Evolutionary conservation across 2,888 invertebrate species (phyloP).

Genomic region (Drosophila atripex): DNA sequence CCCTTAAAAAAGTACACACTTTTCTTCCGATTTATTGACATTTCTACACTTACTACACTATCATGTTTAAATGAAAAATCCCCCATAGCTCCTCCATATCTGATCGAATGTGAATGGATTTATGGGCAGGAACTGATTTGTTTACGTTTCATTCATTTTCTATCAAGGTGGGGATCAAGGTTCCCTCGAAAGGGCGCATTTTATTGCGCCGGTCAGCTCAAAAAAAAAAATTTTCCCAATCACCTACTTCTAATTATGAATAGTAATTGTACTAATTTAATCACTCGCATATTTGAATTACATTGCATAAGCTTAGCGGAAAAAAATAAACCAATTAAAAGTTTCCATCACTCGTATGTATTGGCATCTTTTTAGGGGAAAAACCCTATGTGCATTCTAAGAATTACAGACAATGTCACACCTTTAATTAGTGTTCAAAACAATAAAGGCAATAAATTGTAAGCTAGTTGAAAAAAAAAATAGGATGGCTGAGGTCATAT

Average conservation of each 20-base stretch:
- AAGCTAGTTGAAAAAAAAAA: too few relatives aligned
- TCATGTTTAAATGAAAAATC: neutral
- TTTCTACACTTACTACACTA: neutral
- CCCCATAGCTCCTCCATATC: neutral
- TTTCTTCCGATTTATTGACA: neutral
- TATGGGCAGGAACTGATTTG: slow-evolving; percentile 13
- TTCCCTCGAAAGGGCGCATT: slow-evolving; percentile 8
- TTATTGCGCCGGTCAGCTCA: neutral
- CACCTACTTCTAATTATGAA: neutral
- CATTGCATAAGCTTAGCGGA: neutral
- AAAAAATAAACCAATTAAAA: slow-evolving; percentile 34
- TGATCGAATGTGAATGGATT: slow-evolving; percentile 20
- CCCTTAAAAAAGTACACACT: neutral
- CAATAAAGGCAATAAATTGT: slow-evolving; percentile 2
- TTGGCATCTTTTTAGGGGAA: slow-evolving; percentile 16
- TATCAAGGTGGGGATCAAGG: slow-evolving; percentile 21
- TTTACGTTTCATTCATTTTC: slow-evolving; percentile 13
- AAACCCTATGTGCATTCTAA: slow-evolving; percentile 5
- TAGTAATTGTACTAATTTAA: neutral
- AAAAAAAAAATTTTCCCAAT: neutral
- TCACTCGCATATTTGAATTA: neutral
- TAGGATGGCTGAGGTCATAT: slow-evolving; percentile 17
- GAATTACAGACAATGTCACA: slow-evolving; percentile 17
- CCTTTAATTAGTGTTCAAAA: slow-evolving; percentile 14
- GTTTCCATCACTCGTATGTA: neutral